phyloP scores from a whole-genome alignment of 2,888 invertebrate species.

The Furcula furcula region DNA sequence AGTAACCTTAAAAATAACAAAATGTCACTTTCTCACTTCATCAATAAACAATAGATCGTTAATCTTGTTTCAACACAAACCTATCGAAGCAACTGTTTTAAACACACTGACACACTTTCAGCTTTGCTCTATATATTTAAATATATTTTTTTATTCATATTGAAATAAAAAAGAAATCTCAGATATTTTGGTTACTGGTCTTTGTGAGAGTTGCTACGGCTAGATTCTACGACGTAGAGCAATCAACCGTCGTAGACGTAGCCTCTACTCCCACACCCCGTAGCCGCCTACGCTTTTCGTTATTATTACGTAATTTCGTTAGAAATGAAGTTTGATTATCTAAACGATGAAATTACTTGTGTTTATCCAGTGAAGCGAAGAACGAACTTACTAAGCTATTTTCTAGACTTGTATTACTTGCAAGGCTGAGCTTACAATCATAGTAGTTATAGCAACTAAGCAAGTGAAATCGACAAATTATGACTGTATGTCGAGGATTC shows the following conservation, averaged over 20 bases:
- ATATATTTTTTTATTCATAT: not conserved
- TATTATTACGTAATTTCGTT: too few relatives aligned
- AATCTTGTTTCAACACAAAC: not conserved
- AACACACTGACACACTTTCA: not conserved
- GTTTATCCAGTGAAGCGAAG: not conserved
- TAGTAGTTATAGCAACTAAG: too few relatives aligned
- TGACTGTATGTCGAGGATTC: too few relatives aligned
- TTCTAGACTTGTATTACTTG: not conserved
- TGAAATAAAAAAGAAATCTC: not conserved
- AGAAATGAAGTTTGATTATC: not conserved
- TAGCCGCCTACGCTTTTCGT: conserved; percentile 32
- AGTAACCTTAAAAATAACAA: too few relatives aligned
- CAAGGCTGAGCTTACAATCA: too few relatives aligned
- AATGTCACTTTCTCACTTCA: too few relatives aligned
- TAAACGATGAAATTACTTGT: not conserved
- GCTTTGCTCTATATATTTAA: not conserved
- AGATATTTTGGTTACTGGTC: conserved; percentile 1
- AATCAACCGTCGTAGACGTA: too few relatives aligned
- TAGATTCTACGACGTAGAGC: conserved; percentile 32
- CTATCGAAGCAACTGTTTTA: not conserved
- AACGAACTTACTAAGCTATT: not conserved
- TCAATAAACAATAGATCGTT: not conserved
- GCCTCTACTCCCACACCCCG: conserved; percentile 10
- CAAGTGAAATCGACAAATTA: too few relatives aligned
- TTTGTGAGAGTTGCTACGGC: conserved; percentile 15